Base-by-base conservation (phyloP, 2,888 invertebrate species). In the Melinopterus prodromus region DNA sequence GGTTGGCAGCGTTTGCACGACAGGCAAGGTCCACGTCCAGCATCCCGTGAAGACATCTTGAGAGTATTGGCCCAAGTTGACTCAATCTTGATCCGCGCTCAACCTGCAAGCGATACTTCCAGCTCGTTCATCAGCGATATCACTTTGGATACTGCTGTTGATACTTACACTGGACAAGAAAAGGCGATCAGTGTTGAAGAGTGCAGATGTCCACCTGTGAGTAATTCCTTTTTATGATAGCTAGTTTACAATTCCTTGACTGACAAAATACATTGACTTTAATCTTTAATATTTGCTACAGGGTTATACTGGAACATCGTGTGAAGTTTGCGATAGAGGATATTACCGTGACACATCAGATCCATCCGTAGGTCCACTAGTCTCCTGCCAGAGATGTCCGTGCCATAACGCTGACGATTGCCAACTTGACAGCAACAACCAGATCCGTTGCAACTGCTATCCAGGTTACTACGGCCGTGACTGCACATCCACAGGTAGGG, bases 41-140 rank as follows among this genome's bases (percentile, higher is more conserved):
- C 95, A 0, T 94, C 95, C 0, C 93, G 98, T 37, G 92, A 94
- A 79, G 96, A 98, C 86, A 92, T 99, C 81, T 92, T 99, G 91
- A 94, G 92, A 81, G 96, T 96, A 0, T 90, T 99, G 7, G 93
- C 96, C 36, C 95, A 96, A 85, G 89, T 99, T 12, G 94, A 96
- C 84, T 92, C 94, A 12, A 94, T 98, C 81, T 90, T 97, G 7
- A 94, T 99, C 36, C 92, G 97, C 78, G 98, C 98, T 0, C 94
- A 96, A 0, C 92, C 93, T 74, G 92, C 93, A 0, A 90, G 91
- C 77, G 92, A 95, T 82, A 92, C 93, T 80, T 90, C 91, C 0
- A 92, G 93, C 0, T 90, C 92, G 0, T 92, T 93, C 76, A 93
- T 99, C 72, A 94, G 96, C 80, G 97, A 98, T 86, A 95, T 99